These are phyloP conservation scores for Zonotrichia leucophrys DNA, from an alignment of 2,113 vertebrate species.

Conservation along the genomic window DNA sequence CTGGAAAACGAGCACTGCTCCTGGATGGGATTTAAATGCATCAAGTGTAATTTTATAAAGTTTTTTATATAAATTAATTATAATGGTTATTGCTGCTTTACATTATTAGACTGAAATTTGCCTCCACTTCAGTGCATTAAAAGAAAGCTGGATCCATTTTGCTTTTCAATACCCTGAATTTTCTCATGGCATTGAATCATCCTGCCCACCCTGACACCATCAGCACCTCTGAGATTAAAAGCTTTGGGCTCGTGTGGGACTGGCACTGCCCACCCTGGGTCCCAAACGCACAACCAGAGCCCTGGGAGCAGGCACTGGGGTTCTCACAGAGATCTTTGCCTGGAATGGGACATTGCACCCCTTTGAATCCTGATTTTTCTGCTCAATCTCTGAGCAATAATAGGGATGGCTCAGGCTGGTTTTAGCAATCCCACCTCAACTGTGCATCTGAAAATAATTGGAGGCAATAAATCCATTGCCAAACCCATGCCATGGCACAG, in stretches of 20 bases:
- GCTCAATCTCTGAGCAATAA: not conserved
- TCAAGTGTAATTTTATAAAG: conserved; percentile 73
- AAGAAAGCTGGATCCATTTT: conserved; percentile 36
- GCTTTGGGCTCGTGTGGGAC: not conserved
- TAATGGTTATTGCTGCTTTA: conserved; percentile 74
- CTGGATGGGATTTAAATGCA: conserved; percentile 65
- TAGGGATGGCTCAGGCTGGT: not conserved
- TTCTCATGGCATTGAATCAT: not conserved
- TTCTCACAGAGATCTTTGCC: not conserved
- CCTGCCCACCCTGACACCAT: not conserved
- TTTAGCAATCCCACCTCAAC: not conserved
- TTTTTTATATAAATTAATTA: conserved; percentile 84
- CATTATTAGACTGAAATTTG: conserved; percentile 73
- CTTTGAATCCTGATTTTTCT: not conserved
- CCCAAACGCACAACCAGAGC: not conserved
- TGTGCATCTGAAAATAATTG: not conserved
- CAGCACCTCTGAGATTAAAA: not conserved
- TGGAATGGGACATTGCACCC: not conserved
- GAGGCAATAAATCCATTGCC: not conserved
- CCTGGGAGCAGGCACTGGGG: accelerated
- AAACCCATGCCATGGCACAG: not conserved
- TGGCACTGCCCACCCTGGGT: not conserved
- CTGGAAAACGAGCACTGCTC: conserved; percentile 61
- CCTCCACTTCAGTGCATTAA: conserved; percentile 52
- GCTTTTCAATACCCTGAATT: not conserved